Base-by-base conservation (phyloP, 2,113 vertebrate genomes). In the Morone saxatilis region DNA sequence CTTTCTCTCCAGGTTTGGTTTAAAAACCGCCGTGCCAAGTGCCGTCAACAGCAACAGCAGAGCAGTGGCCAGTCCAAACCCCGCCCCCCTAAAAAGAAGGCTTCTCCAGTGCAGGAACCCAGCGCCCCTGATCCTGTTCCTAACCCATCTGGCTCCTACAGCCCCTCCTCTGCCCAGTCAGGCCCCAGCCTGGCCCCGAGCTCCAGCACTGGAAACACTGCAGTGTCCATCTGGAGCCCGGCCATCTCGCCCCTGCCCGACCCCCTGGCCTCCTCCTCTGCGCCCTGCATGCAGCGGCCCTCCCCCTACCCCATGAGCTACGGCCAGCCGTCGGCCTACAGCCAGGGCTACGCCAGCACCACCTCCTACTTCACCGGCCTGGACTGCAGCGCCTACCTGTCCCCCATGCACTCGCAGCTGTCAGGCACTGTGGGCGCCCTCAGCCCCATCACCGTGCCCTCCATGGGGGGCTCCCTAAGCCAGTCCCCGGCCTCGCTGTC, bases 301-400 rank as follows among this genome's bases (percentile, higher is more conserved):
- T 94, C 96, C 0, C 94, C 95, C 4, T 97, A 96, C 81, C 93
- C 95, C 5, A 93, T 96, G 93, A 93, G 96, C 88, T 97, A 97
- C 22, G 93, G 95, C 51, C 96, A 96, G 88, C 93, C 95, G 0
- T 89, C 95, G 0, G 86, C 95, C 57, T 97, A 97, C 71, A 84
- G 81, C 16, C 96, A 96, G 73, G 94, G 95, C 87, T 97, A 97
- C 17, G 91, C 93, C 4, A 93, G 95, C 65, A 96, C 96, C 7
- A 95, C 95, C 13, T 94, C 96, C 12, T 97, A 96, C 86, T 97
- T 97, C 91, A 96, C 95, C 1, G 95, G 96, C 76, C 92, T 97
- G 86, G 96, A 97, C 93, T 97, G 96, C 87, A 91, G 95, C 76
- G 94, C 96, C 69, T 97, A 97, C 94, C 94, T 97, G 48, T 97